These are phyloP conservation scores for Ceriagrion tenellum DNA, from an alignment of 2,888 invertebrate genomes.

Conservation along the genomic window DNA sequence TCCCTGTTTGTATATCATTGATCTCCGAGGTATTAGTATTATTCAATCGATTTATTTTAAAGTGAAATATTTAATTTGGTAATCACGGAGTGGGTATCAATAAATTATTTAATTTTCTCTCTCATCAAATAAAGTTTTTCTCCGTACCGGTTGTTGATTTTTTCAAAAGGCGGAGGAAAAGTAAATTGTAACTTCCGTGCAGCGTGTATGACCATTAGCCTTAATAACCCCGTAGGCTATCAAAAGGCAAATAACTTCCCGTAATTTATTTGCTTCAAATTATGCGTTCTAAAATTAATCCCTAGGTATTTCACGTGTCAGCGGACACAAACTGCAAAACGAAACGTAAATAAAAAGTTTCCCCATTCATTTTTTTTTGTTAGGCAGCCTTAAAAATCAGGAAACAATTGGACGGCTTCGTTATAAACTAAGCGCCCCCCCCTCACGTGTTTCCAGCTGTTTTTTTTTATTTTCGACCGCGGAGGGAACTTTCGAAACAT, in stretches of 20 bases:
- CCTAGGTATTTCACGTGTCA: conserved; percentile 25
- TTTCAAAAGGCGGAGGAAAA: not conserved
- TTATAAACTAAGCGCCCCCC: not conserved
- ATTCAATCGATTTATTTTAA: not conserved
- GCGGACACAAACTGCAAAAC: conserved; percentile 34
- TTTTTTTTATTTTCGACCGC: not conserved
- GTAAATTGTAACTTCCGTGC: conserved; percentile 26
- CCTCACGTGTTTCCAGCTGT: not conserved
- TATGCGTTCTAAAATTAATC: conserved; percentile 37
- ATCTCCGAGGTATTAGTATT: not conserved
- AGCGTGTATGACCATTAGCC: conserved; percentile 3
- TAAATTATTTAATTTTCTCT: not conserved
- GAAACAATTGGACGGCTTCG: conserved; percentile 8
- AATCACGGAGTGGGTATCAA: not conserved
- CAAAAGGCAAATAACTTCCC: conserved; percentile 33
- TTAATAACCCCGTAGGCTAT: not conserved
- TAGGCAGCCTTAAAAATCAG: not conserved
- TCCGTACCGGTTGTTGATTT: not conserved
- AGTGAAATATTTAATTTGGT: not conserved
- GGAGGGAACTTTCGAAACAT: conserved; percentile 6
- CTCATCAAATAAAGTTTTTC: conserved; percentile 12
- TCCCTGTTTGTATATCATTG: not conserved
- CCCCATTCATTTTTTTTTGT: not conserved
- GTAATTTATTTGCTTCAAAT: conserved; percentile 32
- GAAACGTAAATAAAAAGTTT: not conserved